phyloP scores from a whole-genome alignment of 2,888 invertebrate genomes.

The Drosophila vallismaia region DNA sequence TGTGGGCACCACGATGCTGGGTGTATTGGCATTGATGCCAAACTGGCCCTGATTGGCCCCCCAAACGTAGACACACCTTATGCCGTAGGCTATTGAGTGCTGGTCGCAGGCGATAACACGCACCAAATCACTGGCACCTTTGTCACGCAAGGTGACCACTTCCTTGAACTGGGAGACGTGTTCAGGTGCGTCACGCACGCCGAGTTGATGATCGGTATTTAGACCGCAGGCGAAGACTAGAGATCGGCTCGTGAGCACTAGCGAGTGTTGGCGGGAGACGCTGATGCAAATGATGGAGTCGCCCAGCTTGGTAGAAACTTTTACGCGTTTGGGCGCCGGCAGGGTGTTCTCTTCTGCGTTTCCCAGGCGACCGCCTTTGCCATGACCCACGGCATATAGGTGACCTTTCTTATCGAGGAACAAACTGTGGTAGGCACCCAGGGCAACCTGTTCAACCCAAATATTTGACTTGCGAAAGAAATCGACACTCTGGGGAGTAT shows the following conservation, averaged over 20 bases:
- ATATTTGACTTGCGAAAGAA: conserved; percentile 87
- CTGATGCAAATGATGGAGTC: conserved; percentile 81
- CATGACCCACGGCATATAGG: conserved; percentile 92
- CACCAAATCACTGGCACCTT: conserved; percentile 83
- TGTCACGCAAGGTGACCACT: conserved; percentile 79
- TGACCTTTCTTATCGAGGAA: conserved; percentile 80
- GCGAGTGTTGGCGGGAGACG: conserved; percentile 81
- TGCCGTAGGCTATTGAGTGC: conserved; percentile 89
- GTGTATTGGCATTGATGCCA: conserved; percentile 84
- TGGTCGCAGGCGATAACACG: conserved; percentile 88
- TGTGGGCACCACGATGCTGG: conserved; percentile 69
- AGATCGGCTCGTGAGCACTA: conserved; percentile 80
- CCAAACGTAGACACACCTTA: conserved; percentile 89
- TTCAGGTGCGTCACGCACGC: conserved; percentile 85
- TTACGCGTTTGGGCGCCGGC: conserved; percentile 79
- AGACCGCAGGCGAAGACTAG: conserved; percentile 86
- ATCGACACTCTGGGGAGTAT: conserved; percentile 88
- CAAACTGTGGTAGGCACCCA: conserved; percentile 82
- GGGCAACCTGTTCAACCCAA: conserved; percentile 86
- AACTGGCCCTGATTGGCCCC: conserved; percentile 93
- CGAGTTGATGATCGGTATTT: conserved; percentile 88
- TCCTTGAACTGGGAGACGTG: conserved; percentile 81
- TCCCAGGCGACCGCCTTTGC: conserved; percentile 89
- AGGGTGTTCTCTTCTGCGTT: conserved; percentile 86
- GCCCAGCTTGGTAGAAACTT: conserved; percentile 73